phyloP scores from a whole-genome alignment of 2,888 invertebrate genomes.

The Steinernema scapterisci region DNA sequence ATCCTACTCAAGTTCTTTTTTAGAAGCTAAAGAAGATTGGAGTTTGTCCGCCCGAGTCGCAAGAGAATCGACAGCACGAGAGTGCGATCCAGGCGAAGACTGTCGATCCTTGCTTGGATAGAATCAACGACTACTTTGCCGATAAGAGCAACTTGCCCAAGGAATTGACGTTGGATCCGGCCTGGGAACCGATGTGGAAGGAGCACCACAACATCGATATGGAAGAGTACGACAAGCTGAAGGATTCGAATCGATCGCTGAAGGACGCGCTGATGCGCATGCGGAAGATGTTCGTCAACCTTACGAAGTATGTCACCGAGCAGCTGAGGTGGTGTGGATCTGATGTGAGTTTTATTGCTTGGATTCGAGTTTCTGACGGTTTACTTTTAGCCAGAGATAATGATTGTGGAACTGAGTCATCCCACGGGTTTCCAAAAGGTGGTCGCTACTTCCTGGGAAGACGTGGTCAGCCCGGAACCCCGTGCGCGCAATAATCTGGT shows the following conservation, averaged over 20 bases:
- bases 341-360: not conserved
- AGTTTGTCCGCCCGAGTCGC: not conserved
- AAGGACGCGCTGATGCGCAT: not conserved
- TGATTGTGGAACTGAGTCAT: not conserved
- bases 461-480: not conserved
- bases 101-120: not conserved
- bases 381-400: not conserved
- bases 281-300: not conserved
- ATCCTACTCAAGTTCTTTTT: no score
- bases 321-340: not conserved
- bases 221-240: not conserved
- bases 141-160: not conserved
- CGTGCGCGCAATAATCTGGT: not conserved
- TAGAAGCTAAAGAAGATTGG: not conserved
- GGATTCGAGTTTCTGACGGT: not conserved
- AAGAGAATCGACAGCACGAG: not conserved
- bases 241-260: constrained; percentile 3
- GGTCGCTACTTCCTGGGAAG: not conserved
- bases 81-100: not conserved
- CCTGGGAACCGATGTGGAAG: constrained; percentile 1
- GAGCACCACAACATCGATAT: constrained; percentile 3
- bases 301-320: not conserved
- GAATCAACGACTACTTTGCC: constrained; percentile 5
- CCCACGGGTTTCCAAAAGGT: not conserved
- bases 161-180: not conserved